Percentiles rank a stretch among this genome's conserved stretches.
phyloP scores from a whole-genome alignment of 2,888 invertebrate species.

The Ommatoiulus sabulosus region DNA sequence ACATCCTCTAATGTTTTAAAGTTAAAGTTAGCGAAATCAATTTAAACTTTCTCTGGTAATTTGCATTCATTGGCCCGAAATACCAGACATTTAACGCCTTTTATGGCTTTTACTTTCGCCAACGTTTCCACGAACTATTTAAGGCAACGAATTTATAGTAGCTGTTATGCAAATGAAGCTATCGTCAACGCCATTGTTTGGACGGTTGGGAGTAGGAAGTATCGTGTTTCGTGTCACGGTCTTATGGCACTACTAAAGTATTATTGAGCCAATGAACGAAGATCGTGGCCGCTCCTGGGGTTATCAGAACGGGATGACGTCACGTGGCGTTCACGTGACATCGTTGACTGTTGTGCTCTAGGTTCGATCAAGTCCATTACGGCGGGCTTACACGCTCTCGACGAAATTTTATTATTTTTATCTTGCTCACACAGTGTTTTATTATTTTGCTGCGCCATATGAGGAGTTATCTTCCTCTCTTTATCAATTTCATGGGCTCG shows the following conservation, averaged over 20 bases:
- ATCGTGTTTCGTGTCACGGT: not conserved
- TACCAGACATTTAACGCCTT: not conserved
- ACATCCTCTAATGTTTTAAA: no score
- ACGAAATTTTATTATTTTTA: conserved; percentile 35
- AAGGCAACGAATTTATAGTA: not conserved
- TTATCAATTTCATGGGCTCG: conserved; percentile 8
- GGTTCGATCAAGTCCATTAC: not conserved
- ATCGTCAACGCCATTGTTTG: not conserved
- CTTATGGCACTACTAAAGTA: not conserved
- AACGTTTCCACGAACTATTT: not conserved
- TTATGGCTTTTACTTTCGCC: not conserved
- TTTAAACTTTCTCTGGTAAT: not conserved
- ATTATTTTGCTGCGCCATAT: not conserved
- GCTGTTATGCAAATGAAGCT: conserved; percentile 17
- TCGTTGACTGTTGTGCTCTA: not conserved
- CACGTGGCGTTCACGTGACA: not conserved
- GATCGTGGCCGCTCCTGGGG: not conserved
- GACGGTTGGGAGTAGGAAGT: not conserved
- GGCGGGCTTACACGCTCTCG: not conserved
- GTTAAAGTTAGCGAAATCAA: not conserved
- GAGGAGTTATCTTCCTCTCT: not conserved
- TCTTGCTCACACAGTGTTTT: conserved; percentile 33
- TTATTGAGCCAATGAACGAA: not conserved
- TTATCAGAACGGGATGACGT: conserved; percentile 1
- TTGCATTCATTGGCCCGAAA: not conserved